phyloP scores from a whole-genome alignment of 2,113 vertebrate species.

The Nyctibius bracteatus region DNA sequence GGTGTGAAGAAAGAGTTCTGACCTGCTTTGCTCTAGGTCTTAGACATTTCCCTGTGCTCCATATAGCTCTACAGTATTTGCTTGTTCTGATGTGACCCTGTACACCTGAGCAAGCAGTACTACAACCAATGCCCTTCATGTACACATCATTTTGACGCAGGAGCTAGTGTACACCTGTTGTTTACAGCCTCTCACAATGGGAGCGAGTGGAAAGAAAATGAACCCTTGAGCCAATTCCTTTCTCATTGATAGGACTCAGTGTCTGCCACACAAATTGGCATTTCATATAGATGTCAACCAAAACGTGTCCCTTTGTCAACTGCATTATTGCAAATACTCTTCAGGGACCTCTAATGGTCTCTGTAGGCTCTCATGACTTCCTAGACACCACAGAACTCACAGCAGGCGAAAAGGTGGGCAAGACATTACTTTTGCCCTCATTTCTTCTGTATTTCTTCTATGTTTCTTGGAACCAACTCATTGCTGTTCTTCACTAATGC shows the following conservation, averaged over 20 bases:
- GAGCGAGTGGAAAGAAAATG: not conserved
- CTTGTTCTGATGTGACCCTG: not conserved
- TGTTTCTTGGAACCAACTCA: not conserved
- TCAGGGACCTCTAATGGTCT: not conserved
- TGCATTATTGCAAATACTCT: not conserved
- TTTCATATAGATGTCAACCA: not conserved
- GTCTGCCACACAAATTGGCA: not conserved
- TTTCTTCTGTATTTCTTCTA: not conserved
- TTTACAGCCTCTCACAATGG: not conserved
- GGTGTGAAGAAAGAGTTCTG: not conserved
- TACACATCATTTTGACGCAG: not conserved
- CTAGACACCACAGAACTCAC: not conserved
- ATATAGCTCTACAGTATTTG: not conserved
- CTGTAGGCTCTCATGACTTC: not conserved
- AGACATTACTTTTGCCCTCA: not conserved
- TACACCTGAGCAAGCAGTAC: not conserved
- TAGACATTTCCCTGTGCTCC: not conserved
- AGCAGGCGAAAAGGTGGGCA: fast-evolving
- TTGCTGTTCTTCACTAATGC: not conserved
- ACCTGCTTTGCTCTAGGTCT: not conserved
- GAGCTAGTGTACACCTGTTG: not conserved
- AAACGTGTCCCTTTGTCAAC: fast-evolving
- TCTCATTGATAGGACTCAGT: not conserved
- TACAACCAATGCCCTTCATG: not conserved
- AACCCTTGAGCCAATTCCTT: not conserved